Conservation (phyloP, 2,888 invertebrate genomes). For the Perithous albicinctus region DNA sequence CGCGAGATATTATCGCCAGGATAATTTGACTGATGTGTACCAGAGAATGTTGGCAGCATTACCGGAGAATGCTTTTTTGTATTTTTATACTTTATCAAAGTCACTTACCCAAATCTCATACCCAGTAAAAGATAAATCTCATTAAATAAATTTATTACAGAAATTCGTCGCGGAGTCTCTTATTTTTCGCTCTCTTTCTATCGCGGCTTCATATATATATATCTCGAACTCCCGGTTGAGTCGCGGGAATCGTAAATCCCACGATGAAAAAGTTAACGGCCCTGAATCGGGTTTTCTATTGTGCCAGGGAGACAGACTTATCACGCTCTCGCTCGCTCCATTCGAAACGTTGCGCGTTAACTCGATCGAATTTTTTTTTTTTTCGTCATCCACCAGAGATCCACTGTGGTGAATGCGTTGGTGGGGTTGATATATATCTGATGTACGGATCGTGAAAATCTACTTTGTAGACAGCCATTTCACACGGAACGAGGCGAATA, state of each 20-base stretch:
- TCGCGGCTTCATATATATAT: background rate
- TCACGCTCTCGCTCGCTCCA: conserved; percentile 62
- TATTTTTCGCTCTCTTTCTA: conserved; percentile 9
- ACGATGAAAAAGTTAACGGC: conserved; percentile 77
- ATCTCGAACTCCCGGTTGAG: background rate
- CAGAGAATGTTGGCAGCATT: too few relatives aligned
- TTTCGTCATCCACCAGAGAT: conserved; percentile 45
- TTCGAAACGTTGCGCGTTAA: conserved; percentile 67
- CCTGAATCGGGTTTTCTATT: conserved; percentile 75
- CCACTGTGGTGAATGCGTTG: conserved; percentile 62
- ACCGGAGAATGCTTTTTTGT: too few relatives aligned
- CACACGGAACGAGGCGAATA: conserved; percentile 38
- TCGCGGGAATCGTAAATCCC: conserved; percentile 74
- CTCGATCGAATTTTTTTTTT: conserved; percentile 46
- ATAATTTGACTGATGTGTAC: too few relatives aligned
- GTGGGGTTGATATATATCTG: conserved; percentile 8
- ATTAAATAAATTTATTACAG: too few relatives aligned
- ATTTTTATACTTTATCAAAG: too few relatives aligned
- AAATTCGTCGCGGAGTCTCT: conserved; percentile 72
- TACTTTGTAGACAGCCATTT: conserved; percentile 45
- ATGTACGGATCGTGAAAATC: conserved; percentile 49
- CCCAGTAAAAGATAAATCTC: too few relatives aligned
- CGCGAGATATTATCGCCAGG: too few relatives aligned
- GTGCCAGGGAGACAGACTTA: conserved; percentile 71
- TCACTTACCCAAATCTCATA: too few relatives aligned